Evolutionary conservation across 2,113 vertebrate species (phyloP).

Genomic region (Cavia porcellus): DNA sequence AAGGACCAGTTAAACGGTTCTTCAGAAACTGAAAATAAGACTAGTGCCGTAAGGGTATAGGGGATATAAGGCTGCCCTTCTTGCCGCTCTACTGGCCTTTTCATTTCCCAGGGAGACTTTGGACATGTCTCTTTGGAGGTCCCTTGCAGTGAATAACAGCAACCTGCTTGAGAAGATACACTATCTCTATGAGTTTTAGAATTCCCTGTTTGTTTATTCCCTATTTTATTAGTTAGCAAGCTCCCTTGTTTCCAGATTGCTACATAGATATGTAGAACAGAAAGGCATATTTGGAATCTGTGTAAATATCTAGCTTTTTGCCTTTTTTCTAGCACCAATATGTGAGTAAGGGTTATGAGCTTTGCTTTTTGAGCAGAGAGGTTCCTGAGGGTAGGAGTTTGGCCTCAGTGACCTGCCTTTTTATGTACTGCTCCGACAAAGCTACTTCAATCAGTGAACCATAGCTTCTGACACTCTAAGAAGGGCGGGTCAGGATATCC

Average conservation of each 20-base stretch:
- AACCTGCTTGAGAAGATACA: not conserved
- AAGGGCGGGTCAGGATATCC: not conserved
- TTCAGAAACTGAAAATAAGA: not conserved
- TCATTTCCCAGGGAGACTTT: not conserved
- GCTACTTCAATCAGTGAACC: not conserved
- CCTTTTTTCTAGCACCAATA: not conserved
- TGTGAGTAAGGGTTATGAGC: not conserved
- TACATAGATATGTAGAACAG: not conserved
- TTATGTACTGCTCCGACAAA: not conserved
- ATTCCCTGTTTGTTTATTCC: not conserved
- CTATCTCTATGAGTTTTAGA: not conserved
- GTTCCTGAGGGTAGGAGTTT: not conserved
- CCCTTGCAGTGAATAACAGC: not conserved
- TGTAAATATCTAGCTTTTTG: not conserved
- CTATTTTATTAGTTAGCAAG: not conserved
- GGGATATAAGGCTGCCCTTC: not conserved
- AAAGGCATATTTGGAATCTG: not conserved
- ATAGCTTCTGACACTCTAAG: not conserved
- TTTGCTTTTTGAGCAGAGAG: not conserved
- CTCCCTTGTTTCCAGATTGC: not conserved
- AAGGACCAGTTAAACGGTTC: not conserved
- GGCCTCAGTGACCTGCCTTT: not conserved
- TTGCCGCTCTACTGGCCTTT: not conserved
- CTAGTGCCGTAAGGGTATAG: not conserved
- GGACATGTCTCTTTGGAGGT: not conserved